Evolutionary conservation across 2,797 vertebrate genomes (phyloP).

Genomic region (Syndactyla subalaris): DNA sequence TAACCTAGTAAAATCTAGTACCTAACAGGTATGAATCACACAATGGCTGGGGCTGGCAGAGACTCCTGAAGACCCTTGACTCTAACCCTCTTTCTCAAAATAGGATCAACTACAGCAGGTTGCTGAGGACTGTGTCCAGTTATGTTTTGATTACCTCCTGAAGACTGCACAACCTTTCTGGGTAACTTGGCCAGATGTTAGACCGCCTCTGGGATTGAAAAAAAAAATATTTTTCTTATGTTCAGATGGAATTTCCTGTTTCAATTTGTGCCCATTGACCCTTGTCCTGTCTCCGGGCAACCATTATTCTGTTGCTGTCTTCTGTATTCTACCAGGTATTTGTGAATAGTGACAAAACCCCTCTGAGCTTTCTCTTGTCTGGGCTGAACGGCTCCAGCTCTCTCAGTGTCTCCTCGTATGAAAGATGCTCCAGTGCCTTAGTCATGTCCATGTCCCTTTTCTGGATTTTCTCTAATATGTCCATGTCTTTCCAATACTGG

Average conservation of each 20-base stretch:
- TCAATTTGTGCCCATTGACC: not conserved
- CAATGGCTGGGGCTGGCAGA: not conserved
- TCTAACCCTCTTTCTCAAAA: not conserved
- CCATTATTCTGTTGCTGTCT: fast-evolving
- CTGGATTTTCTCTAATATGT: not conserved
- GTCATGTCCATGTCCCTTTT: not conserved
- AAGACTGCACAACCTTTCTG: not conserved
- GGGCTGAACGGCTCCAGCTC: not conserved
- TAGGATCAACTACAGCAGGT: not conserved
- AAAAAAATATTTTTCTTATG: not conserved
- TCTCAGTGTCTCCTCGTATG: not conserved
- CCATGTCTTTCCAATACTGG: not conserved
- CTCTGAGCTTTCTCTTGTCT: not conserved
- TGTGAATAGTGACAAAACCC: not conserved
- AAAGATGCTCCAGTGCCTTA: not conserved
- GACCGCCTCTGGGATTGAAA: not conserved
- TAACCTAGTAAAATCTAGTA: not conserved
- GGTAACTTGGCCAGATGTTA: not conserved
- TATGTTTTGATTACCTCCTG: not conserved
- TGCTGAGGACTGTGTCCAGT: not conserved
- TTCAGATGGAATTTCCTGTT: not conserved
- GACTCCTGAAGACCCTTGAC: not conserved
- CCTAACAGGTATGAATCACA: not conserved
- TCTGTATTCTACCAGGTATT: not conserved
- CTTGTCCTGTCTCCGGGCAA: not conserved